phyloP scores from a whole-genome alignment of 2,113 vertebrate genomes.

The Erinaceus europaeus region DNA sequence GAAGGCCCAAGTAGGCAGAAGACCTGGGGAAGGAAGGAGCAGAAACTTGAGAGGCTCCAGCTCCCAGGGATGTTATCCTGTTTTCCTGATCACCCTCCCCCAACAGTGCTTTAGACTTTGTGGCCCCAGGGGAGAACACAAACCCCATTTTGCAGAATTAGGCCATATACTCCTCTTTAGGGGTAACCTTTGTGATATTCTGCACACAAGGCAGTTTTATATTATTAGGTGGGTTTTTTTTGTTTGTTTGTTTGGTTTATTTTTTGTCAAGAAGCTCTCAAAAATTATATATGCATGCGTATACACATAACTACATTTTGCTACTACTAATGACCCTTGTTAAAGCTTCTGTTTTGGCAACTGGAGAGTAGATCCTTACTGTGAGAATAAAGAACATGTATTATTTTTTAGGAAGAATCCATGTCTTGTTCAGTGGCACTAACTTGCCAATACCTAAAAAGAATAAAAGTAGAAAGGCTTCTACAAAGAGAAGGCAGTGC shows the following conservation, averaged over 20 bases:
- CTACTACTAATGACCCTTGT: background rate
- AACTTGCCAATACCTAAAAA: background rate
- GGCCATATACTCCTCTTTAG: background rate
- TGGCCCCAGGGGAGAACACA: background rate
- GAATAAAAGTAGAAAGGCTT: background rate
- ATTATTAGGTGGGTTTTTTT: background rate
- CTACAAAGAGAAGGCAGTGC: background rate
- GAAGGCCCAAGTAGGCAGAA: background rate
- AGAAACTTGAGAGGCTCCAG: constrained; percentile 35
- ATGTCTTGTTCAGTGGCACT: background rate
- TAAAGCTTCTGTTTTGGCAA: background rate
- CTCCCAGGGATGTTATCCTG: background rate
- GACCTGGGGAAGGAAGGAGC: constrained; percentile 27
- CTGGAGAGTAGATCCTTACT: background rate
- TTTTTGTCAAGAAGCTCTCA: background rate
- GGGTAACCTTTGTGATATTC: background rate
- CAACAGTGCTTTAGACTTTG: background rate
- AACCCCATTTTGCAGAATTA: constrained; percentile 25
- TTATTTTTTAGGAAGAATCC: background rate
- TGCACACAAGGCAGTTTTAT: background rate
- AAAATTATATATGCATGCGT: background rate
- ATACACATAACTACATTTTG: background rate
- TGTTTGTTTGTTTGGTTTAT: too few species aligned
- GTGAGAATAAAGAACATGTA: background rate
- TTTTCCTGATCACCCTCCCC: background rate